Evolutionary conservation across 2,888 invertebrate species (phyloP).

Genomic region (Sinotaia quadrata): DNA sequence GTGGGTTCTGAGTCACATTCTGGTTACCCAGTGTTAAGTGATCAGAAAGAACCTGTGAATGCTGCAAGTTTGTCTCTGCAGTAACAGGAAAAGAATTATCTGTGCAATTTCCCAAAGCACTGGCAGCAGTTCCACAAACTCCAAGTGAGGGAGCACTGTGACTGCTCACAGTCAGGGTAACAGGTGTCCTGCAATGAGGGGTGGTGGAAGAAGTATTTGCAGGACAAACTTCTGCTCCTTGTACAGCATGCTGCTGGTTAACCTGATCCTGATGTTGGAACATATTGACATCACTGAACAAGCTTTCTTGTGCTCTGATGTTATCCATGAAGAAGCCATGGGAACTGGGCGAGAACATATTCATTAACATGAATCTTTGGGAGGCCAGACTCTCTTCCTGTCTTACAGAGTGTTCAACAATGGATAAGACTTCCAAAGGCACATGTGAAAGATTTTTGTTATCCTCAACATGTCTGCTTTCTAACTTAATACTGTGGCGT

Average conservation of each 20-base stretch:
- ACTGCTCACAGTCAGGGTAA: too few relatives aligned
- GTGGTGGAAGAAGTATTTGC: background rate
- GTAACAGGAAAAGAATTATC: too few relatives aligned
- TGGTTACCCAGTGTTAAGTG: too few relatives aligned
- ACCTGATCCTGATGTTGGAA: background rate
- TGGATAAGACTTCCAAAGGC: background rate
- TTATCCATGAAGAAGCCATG: conserved; percentile 4
- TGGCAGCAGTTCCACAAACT: too few relatives aligned
- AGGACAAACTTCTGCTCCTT: background rate
- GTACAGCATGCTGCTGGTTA: background rate
- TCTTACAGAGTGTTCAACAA: background rate
- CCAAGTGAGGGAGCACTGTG: too few relatives aligned
- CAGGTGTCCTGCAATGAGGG: too few relatives aligned
- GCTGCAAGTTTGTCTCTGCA: too few relatives aligned
- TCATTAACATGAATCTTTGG: background rate
- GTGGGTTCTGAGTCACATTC: too few relatives aligned
- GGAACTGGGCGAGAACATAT: conserved; percentile 1
- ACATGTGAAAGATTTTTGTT: background rate
- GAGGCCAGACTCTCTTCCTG: background rate
- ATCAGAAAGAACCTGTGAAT: too few relatives aligned
- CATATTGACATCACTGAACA: background rate
- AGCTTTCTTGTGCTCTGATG: background rate
- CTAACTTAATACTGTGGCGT: background rate
- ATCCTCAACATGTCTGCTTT: background rate
- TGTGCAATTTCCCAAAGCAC: too few relatives aligned